Evolutionary conservation across 2,797 vertebrate species (phyloP), one percentile per base, ranked within the genome.

Genomic region (Podarcis siculus): DNA sequence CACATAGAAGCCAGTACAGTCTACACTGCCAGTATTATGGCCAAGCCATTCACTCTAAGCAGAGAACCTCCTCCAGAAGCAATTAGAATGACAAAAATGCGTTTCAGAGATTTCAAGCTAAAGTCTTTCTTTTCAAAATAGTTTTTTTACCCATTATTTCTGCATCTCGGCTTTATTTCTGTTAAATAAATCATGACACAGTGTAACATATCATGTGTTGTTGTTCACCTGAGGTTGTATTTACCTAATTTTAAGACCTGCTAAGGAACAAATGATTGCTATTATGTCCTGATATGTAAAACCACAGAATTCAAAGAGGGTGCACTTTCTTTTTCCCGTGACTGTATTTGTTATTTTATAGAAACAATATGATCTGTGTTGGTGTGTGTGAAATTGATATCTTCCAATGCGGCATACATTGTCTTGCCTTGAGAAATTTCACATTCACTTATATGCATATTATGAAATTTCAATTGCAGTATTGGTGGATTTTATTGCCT

Each of bases 81-180:
- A 67, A 67, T 61, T 5, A 49, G 45, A 49, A 49, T 49, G 45
- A 13, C 45, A 87, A 58, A 35, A 79, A 35, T n/a, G n/a, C 78
- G 89, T 39, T 35, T 72, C 71, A 37, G 45, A 12, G 45, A 35
- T 83, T 73, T 13, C 21, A 58, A 5, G 17, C 1, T 58, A 79
- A 8, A 90, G 87, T 89, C 30, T 37, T 35, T 85, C 85, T 72
- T 86, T 64, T 23, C 61, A 64, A 27, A 15, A 66, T 7, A 3
- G 37, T 64, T 55, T 55, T 55, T 55, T 55, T 0, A 55, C 49
- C 49, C 49, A 55, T 55, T 13, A 55, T 55, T 55, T 55, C 49
- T 55, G 13, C 49, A 55, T 55, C 49, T 55, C 15, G 13, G 13
- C 13, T 55, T 55, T 55, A 55, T 1, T 55, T 55, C 49, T 55